phyloP scores from a whole-genome alignment of 2,113 vertebrate species.

The Rhynchomys soricoides region DNA sequence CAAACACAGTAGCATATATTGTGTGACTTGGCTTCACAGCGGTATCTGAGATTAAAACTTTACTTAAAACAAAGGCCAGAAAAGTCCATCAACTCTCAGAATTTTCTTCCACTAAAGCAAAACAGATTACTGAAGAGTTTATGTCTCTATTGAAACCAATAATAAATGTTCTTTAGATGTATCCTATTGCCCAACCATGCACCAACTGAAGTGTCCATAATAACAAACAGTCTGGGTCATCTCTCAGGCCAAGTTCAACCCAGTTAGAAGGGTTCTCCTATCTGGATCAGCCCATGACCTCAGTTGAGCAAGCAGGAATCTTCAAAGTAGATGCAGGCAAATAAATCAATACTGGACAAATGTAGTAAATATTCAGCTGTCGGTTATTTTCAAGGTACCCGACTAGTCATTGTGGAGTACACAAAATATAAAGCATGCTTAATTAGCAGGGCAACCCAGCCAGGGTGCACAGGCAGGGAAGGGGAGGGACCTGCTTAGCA shows the following conservation, averaged over 20 bases:
- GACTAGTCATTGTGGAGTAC: background rate
- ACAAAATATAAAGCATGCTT: background rate
- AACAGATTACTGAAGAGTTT: background rate
- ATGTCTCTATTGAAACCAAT: constrained; percentile 4
- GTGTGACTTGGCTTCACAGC: background rate
- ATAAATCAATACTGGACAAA: background rate
- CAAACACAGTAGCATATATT: background rate
- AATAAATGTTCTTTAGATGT: background rate
- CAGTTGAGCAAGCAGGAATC: background rate
- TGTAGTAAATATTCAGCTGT: constrained; percentile 15
- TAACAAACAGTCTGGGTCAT: background rate
- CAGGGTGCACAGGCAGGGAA: no score
- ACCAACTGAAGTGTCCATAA: background rate
- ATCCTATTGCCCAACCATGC: background rate
- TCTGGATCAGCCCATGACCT: background rate
- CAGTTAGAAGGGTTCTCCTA: background rate
- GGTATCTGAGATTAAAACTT: constrained; percentile 9
- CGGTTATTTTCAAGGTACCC: background rate
- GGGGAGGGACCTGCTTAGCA: no score
- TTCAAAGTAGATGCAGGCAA: background rate
- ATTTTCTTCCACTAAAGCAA: background rate
- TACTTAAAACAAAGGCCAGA: background rate
- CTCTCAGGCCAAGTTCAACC: background rate
- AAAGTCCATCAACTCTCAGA: background rate
- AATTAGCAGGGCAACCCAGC: no score